Evolutionary conservation across 2,888 invertebrate species (phyloP).

Genomic region (Mongoloraphidia duomilia): DNA sequence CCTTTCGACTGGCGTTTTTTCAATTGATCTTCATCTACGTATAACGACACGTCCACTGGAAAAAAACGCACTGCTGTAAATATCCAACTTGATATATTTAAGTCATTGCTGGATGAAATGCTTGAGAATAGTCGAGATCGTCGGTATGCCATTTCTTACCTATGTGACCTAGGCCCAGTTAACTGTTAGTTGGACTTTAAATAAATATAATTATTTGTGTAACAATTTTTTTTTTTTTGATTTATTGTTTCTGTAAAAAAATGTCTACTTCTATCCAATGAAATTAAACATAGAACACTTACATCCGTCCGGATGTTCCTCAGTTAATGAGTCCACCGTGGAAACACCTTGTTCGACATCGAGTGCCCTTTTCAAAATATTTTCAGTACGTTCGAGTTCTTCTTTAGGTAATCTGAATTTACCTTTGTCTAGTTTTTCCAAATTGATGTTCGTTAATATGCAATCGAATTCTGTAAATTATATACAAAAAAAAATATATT

Average conservation of each 20-base stretch:
- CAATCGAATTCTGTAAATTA: slow-evolving; percentile 62
- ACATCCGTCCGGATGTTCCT: slow-evolving; percentile 78
- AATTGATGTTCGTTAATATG: slow-evolving; percentile 70
- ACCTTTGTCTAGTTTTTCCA: slow-evolving; percentile 58
- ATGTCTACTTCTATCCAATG: not conserved
- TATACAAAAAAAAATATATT: not conserved
- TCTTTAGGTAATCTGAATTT: slow-evolving; percentile 52
- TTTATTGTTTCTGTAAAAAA: not conserved
- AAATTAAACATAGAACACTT: slow-evolving; percentile 29
- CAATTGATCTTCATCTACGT: slow-evolving; percentile 69
- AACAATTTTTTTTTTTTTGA: too few relatives aligned
- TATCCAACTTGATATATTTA: slow-evolving; percentile 1
- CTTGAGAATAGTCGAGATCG: too few relatives aligned
- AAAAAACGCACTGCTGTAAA: slow-evolving; percentile 13
- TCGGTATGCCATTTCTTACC: too few relatives aligned
- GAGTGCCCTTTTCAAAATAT: slow-evolving; percentile 70
- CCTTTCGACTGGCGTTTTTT: slow-evolving; percentile 23
- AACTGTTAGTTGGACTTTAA: too few relatives aligned
- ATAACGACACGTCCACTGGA: slow-evolving; percentile 70
- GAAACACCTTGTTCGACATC: slow-evolving; percentile 62
- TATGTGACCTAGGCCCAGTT: too few relatives aligned
- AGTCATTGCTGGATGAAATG: not conserved
- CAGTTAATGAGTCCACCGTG: slow-evolving; percentile 45
- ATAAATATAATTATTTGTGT: too few relatives aligned
- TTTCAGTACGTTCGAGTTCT: slow-evolving; percentile 66